Evolutionary conservation across 1,140 invertebrate genomes (phyloP).

Genomic region (Drosophila ogumai): DNA sequence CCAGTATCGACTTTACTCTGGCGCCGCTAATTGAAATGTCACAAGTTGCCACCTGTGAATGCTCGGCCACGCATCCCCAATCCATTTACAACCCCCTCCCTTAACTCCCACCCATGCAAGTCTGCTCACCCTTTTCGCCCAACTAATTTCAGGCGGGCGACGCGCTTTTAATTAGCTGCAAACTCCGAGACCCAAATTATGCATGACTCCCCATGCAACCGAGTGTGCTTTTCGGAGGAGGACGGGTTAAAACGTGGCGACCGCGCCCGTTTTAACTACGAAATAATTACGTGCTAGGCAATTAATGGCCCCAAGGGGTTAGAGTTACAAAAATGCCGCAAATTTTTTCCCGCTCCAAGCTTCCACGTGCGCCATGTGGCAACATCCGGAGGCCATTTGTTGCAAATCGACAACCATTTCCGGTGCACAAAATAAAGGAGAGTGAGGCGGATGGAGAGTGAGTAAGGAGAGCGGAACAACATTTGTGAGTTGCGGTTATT

Average conservation of each 20-base stretch:
- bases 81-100: neutral
- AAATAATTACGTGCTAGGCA: constrained; percentile 82
- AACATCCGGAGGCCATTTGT: constrained; percentile 81
- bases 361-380: constrained; percentile 72
- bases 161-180: constrained; percentile 82
- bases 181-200: constrained; percentile 74
- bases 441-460: neutral
- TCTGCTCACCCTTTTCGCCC: constrained; percentile 16
- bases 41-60: constrained; percentile 54
- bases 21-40: constrained; percentile 62
- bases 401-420: constrained; percentile 79
- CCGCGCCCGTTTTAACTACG: constrained; percentile 76
- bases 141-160: constrained; percentile 63
- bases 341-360: constrained; percentile 25
- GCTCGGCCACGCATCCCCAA: neutral
- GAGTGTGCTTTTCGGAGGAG: constrained; percentile 7
- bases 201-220: constrained; percentile 53
- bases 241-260: constrained; percentile 3
- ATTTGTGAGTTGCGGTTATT: constrained; percentile 65
- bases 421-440: constrained; percentile 52
- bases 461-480: constrained; percentile 35
- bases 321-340: constrained; percentile 57
- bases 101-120: neutral
- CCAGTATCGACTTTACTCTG: constrained; percentile 4
- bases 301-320: constrained; percentile 78